Evolutionary conservation across 92 coral and sea anemone species (phyloP).

Genomic region (Paramuricea clavata): DNA sequence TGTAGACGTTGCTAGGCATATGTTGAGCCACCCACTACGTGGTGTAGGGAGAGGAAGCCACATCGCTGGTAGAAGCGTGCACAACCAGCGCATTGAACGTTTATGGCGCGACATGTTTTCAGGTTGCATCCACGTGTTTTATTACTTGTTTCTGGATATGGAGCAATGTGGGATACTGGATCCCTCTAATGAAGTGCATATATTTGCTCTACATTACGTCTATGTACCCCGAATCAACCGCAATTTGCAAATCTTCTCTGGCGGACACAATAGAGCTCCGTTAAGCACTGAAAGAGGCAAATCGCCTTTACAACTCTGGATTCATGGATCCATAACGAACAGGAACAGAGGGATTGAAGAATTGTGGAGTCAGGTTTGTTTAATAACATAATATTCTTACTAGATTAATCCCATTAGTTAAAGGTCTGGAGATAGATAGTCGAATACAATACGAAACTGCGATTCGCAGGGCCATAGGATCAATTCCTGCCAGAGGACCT

Average conservation of each 20-base stretch:
- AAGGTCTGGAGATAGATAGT: no score
- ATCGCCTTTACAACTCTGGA: conserved; percentile 59
- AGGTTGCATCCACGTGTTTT: conserved; percentile 52
- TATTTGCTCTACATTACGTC: conserved; percentile 62
- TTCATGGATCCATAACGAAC: conserved; percentile 44
- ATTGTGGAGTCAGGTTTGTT: no score
- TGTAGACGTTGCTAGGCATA: no score
- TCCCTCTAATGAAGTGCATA: conserved; percentile 51
- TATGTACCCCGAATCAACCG: conserved; percentile 58
- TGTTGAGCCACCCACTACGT: no score
- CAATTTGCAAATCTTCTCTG: conserved; percentile 41
- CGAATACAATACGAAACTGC: no score
- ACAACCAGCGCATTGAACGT: no score
- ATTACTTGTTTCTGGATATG: conserved; percentile 59
- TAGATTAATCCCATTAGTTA: no score
- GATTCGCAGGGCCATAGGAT: no score
- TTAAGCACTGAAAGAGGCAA: conserved; percentile 63
- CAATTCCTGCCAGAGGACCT: no score
- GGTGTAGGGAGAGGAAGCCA: no score
- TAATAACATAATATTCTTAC: no score
- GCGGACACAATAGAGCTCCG: conserved; percentile 60
- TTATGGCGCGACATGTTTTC: conserved; percentile 57
- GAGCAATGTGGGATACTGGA: conserved; percentile 56
- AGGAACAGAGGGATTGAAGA: conserved; percentile 55
- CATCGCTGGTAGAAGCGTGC: no score